A percentile compares a stretch with the other conserved stretches of the same genome.
These are phyloP conservation scores for Anseranas semipalmata DNA, from an alignment of 2,113 vertebrate genomes.

Conservation along the genomic window DNA sequence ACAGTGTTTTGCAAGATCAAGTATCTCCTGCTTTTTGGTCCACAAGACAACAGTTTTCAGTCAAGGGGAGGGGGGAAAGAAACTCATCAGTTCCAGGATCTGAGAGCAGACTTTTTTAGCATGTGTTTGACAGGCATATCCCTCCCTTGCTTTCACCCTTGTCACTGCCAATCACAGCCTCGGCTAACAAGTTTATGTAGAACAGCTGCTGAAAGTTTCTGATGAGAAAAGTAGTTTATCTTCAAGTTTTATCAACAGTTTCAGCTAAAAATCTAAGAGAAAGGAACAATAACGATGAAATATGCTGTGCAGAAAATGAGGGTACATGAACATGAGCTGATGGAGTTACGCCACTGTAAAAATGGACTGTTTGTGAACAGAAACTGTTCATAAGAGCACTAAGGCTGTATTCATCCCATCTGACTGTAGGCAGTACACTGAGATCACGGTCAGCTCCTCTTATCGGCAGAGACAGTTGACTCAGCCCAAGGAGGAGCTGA, in stretches of 20 bases:
- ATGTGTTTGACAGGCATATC: background rate
- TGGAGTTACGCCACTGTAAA: background rate
- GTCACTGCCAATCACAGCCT: background rate
- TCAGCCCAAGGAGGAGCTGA: background rate
- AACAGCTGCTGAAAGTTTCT: constrained; percentile 26
- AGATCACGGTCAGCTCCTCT: background rate
- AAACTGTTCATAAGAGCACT: background rate
- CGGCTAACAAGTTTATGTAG: background rate
- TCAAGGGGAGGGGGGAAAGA: background rate
- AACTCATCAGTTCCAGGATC: background rate
- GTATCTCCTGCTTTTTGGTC: background rate
- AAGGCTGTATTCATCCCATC: background rate
- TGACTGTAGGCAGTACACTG: background rate
- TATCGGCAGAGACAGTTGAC: background rate
- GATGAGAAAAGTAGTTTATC: constrained; percentile 1
- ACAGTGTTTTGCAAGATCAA: constrained; percentile 1
- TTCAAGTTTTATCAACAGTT: background rate
- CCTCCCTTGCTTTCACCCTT: background rate
- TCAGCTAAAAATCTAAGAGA: background rate
- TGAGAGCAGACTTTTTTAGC: background rate
- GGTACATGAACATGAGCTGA: background rate
- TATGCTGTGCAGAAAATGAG: background rate
- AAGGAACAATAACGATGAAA: background rate
- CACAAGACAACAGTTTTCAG: constrained; percentile 34
- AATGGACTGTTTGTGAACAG: background rate